Conservation (phyloP, 2,113 vertebrate genomes). For the Bubo blakistoni region DNA sequence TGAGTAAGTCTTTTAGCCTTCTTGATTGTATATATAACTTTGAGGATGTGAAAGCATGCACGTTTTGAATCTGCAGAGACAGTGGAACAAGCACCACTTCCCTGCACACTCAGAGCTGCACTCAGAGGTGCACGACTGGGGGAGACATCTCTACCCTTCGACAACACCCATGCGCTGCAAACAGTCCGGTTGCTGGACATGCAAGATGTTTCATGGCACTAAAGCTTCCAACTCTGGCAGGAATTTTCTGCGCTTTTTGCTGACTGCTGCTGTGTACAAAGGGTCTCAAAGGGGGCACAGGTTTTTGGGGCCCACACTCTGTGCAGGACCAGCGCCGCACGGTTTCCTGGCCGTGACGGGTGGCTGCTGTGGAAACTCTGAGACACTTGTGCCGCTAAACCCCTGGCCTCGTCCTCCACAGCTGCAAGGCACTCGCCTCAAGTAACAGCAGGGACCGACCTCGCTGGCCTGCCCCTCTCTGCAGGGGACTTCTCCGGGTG, state of each 20-base stretch:
- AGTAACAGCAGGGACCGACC: accelerated
- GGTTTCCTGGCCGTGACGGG: accelerated
- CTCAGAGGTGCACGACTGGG: accelerated
- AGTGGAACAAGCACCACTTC: neutral
- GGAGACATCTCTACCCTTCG: neutral
- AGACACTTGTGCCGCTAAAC: neutral
- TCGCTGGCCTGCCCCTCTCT: accelerated
- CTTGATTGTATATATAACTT: neutral
- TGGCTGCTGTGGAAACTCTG: neutral
- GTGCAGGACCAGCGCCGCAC: accelerated
- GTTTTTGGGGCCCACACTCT: neutral
- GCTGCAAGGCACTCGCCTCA: accelerated
- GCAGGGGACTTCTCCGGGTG: too few relatives aligned
- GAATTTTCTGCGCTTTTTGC: neutral
- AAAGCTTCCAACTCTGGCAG: neutral
- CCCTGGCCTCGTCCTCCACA: accelerated
- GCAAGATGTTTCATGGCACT: neutral
- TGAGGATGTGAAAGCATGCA: neutral
- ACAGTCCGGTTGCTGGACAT: too few relatives aligned
- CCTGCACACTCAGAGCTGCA: neutral
- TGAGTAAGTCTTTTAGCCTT: neutral
- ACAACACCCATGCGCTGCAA: accelerated
- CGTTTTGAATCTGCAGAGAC: neutral
- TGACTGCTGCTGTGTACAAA: too few relatives aligned
- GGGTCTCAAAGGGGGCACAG: accelerated